These are phyloP conservation scores for Pitangus sulphuratus DNA, from an alignment of 2,797 vertebrate genomes.

Conservation along the genomic window DNA sequence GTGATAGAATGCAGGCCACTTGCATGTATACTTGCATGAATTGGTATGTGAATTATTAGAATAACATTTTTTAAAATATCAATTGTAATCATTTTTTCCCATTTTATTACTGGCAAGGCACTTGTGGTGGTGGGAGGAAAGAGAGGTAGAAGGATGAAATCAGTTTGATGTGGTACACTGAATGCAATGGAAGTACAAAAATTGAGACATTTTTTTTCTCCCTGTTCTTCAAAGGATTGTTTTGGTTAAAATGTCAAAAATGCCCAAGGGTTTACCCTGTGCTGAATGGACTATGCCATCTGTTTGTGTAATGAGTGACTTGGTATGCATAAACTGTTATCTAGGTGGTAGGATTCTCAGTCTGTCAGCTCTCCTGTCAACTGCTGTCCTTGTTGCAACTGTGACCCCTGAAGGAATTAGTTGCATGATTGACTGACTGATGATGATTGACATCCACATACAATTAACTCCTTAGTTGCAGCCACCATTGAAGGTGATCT, in stretches of 20 bases:
- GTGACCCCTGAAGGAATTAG: constrained; percentile 71
- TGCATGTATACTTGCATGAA: not conserved
- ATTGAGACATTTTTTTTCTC: not conserved
- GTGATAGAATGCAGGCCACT: not conserved
- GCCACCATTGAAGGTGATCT: constrained; percentile 11
- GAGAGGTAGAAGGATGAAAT: not conserved
- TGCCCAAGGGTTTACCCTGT: constrained; percentile 22
- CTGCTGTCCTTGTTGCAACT: constrained; percentile 56
- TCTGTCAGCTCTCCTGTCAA: constrained; percentile 62
- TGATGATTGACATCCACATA: constrained; percentile 58
- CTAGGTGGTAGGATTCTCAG: constrained; percentile 37
- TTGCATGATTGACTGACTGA: constrained; percentile 67
- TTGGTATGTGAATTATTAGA: not conserved
- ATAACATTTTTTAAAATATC: not conserved
- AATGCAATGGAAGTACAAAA: constrained; percentile 20
- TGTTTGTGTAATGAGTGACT: constrained; percentile 37
- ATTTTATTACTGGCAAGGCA: not conserved
- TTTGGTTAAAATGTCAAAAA: constrained; percentile 61
- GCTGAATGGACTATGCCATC: constrained; percentile 47
- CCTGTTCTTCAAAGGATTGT: constrained; percentile 15
- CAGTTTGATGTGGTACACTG: not conserved
- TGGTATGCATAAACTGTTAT: constrained; percentile 56
- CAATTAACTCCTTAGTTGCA: constrained; percentile 66
- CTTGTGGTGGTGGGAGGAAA: not conserved
- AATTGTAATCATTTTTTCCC: not conserved